Conservation (phyloP, 1,140 invertebrate species). For the Macrobrachium rosenbergii region DNA sequence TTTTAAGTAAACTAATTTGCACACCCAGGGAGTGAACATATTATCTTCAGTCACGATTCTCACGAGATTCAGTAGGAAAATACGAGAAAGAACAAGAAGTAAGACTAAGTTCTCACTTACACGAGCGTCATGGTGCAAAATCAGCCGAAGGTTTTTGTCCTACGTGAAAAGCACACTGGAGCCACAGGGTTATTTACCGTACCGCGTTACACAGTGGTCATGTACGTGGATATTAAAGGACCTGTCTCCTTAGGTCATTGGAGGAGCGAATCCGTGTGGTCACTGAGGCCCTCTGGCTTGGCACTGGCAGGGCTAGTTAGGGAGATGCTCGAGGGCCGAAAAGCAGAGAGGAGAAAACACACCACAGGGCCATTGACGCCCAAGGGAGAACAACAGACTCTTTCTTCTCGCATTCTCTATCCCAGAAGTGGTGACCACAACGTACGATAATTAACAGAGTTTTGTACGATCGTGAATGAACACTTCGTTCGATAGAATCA, state of each 20-base stretch:
- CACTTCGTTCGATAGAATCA: too few relatives aligned
- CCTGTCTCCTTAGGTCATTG: neutral
- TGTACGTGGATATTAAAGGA: neutral
- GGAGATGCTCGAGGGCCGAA: slow-evolving; percentile 22
- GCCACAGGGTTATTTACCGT: neutral
- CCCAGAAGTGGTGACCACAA: slow-evolving; percentile 37
- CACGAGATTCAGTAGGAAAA: too few relatives aligned
- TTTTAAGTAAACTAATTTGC: too few relatives aligned
- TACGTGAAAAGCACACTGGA: neutral
- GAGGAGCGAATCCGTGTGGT: slow-evolving; percentile 38
- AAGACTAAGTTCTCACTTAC: slow-evolving; percentile 22
- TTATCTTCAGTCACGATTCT: too few relatives aligned
- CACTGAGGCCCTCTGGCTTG: slow-evolving; percentile 56
- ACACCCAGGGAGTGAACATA: too few relatives aligned
- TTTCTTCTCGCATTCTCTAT: slow-evolving; percentile 56
- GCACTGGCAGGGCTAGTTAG: slow-evolving; percentile 38
- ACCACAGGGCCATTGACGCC: slow-evolving; percentile 59
- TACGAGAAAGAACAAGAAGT: too few relatives aligned
- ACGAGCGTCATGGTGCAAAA: slow-evolving; percentile 53
- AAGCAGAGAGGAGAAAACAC: slow-evolving; percentile 38
- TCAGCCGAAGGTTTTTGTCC: neutral
- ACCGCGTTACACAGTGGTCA: slow-evolving; percentile 15
- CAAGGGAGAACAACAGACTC: slow-evolving; percentile 49
- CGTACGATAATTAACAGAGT: slow-evolving; percentile 26
- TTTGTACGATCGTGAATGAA: neutral